Evolutionary conservation across 2,797 vertebrate genomes (phyloP), one percentile per base, ranked within the genome.

Genomic region (Spatula clypeata): DNA sequence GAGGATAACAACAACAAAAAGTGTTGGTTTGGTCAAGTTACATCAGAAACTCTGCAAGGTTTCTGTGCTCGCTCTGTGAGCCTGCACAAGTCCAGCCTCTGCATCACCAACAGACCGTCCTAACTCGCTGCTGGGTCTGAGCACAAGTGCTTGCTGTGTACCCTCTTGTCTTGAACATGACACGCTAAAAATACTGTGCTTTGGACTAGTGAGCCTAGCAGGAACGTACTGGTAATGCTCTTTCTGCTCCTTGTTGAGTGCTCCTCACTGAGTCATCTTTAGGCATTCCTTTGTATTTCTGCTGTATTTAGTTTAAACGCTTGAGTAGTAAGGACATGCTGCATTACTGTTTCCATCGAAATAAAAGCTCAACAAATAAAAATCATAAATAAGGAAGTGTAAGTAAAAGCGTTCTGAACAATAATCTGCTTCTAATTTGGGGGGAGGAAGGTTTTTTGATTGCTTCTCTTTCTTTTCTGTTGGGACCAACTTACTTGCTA

Each of bases 201-300:
- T 85, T 60, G 18, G 64, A 44, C 32, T 36, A 65, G 67, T 18
- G 82, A 36, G 62, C 91, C 79, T 84, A 38, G 45, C 13, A 13
- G 69, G 61, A 81, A 34, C 11, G 20, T 53, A 29, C 64, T 70
- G 88, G 60, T 65, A 84, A 62, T 88, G 70, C 55, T 81, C 11
- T 76, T 94, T 87, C 58, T 94, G 70, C 69, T 79, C 55, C 58
- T 60, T 62, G 18, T 72, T 86, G 76, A 73, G 62, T 86, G 31
- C 72, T 79, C 44, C 26, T 81, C 58, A 72, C 17, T 95, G 88
- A 95, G 34, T 86, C 77, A 81, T 90, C 94, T 86, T 32, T 18
- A 72, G 54, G 24, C 60, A 66, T 86, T 75, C 58, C 73, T 92
- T 96, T 94, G 80, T 96, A 32, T 11, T 88, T 90, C 42, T 32